Base-by-base conservation (phyloP, 2,113 vertebrate species). In the Cairina moschata region DNA sequence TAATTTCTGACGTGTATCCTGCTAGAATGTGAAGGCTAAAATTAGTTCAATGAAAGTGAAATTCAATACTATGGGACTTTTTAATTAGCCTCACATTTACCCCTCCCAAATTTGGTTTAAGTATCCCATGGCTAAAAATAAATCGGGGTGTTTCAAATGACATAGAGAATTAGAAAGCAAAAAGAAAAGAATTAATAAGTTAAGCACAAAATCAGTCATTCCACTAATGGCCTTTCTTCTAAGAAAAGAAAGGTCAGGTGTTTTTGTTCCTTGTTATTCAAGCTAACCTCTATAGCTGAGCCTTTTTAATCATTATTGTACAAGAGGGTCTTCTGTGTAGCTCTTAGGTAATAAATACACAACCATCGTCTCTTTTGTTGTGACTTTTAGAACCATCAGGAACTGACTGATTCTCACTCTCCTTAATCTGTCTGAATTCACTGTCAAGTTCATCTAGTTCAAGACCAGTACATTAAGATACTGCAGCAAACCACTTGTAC, bases 391-490 rank as follows among this genome's bases (percentile, higher is more conserved):
- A 88, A 75, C 50, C 66, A 81, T 88, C 89, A 94, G 81, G 95
- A 79, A 88, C 44, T 93, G 92, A 96, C 42, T 96, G 95, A 97
- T 94, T 67, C 46, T 81, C 36, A 65, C n/a, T 87, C 42, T 92
- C 83, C 77, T 87, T 94, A 88, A 93, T 97, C 94, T 84, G 48
- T 4, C 80, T 94, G 78, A 92, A 96, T 95, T 96, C 86, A 78
- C 75, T 38, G 88, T 42, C 80, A 96, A 83, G 52, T 90, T 94
- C 4, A 1, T 55, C 56, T 31, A 86, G 77, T 92, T 95, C 85
- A 96, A 96, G 90, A 65, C 93, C 92, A 95, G 90, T 75, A 60
- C 88, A 84, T 97, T 97, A 93, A 94, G 76, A 67, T 5, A 95
- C 46, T 36, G 74, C 65, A 96, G 97, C 91, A 94, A 90, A 91